These are phyloP conservation scores for Eupithecia exiguata DNA, from an alignment of 2,888 invertebrate genomes.

Conservation along the genomic window DNA sequence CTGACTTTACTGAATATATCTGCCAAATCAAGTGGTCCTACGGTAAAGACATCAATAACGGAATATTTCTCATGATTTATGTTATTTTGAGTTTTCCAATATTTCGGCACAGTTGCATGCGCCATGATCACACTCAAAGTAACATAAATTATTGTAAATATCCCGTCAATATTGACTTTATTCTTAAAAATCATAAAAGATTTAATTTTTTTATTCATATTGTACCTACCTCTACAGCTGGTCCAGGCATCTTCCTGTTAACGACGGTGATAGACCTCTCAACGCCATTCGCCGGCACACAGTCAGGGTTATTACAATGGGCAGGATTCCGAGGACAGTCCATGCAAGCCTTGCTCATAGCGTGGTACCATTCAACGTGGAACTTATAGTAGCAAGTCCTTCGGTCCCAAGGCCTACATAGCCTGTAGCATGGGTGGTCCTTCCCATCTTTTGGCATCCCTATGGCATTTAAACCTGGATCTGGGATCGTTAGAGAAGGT, in stretches of 20 bases:
- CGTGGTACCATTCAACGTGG: slow-evolving; percentile 39
- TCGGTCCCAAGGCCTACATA: slow-evolving; percentile 14
- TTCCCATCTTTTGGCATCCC: slow-evolving; percentile 35
- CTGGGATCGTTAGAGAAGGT: neutral
- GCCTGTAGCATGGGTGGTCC: slow-evolving; percentile 38
- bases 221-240: slow-evolving; percentile 86
- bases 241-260: slow-evolving; percentile 91
- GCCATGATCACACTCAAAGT: neutral
- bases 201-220: neutral
- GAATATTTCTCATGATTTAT: no score
- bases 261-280: slow-evolving; percentile 79
- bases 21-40: no score
- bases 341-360: slow-evolving; percentile 84
- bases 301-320: slow-evolving; percentile 65
- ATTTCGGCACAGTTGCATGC: neutral
- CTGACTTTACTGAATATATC: no score
- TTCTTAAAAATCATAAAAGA: no score
- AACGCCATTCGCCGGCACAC: slow-evolving; percentile 35
- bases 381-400: slow-evolving; percentile 38
- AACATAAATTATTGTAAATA: neutral
- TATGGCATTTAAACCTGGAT: slow-evolving; percentile 27
- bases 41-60: no score
- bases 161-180: no score
- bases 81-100: no score
- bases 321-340: slow-evolving; percentile 87